Base-by-base conservation (phyloP, 37 sponge, comb jelly and placozoan species). In the Spongilla lacustris region DNA sequence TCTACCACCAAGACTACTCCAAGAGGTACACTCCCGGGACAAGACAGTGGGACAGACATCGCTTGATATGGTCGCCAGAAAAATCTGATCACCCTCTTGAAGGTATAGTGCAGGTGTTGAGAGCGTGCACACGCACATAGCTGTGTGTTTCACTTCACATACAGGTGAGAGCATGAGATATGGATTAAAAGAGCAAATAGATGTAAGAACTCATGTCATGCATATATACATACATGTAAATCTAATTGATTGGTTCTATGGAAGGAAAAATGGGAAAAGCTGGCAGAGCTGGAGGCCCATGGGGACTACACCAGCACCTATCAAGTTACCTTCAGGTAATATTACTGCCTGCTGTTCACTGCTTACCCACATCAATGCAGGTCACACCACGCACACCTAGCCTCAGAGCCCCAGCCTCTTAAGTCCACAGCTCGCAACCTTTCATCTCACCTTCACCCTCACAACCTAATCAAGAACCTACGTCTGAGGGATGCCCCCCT, bases 21-120 rank as follows among this genome's bases (percentile, higher is more conserved):
- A 68, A 90, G 4, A 36, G 88, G 4, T 73, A 90, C 58, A 12
- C n/a, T 35, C 69, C 66, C 6, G 86, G 84, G 3, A 35, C n/a
- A 26, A 70, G 95, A 24, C 26, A 80, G 26, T 97, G 98, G 98
- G 95, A 97, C 87, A 76, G 85, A 41, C 85, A 94, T 69, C 75
- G 89, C 14, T 21, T 97, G 85, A 78, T 88, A 30, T 97, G 98
- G 98, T 79, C 85, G 8, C 98, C 98, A 35, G 95, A 97, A 66
- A 82, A 80, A 22, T 88, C 91, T 26, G 95, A 97, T 75, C 74
- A 94, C 48, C 95, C 95, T 2, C 26, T 90, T 5, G 58, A 77
- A 72, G 95, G 94, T 93, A 46, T 73, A 58, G 21, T 36, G 27
- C 9, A n/a, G 4, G 26, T 6, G 23, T n/a, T n/a, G n/a, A n/a